Evolutionary conservation across 2,888 invertebrate species (phyloP), one percentile per base, ranked within the genome.

Genomic region (Nomada hirtipes): DNA sequence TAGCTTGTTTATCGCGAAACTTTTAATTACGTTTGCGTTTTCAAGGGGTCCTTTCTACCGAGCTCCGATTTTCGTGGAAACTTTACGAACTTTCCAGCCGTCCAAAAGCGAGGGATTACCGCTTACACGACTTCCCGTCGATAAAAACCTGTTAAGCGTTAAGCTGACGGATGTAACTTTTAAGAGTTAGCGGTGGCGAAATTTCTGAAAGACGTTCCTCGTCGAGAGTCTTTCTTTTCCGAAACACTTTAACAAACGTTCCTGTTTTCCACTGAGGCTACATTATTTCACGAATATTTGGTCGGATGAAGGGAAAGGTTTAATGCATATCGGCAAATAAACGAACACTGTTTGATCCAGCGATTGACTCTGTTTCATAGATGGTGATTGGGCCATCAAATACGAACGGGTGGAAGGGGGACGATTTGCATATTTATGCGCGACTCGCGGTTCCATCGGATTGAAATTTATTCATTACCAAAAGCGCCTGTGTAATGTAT

Each of bases 21-120:
- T 80, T 79, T 80, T 80, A 80, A 80, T 80, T 80, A 67, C 80
- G 79, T 79, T 71, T 65, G 42, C 72, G 61, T 47, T 55, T 70
- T 57, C 68, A 13, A 18, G 4, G 2, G 15, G 13, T 4, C 36
- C 20, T 18, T n/a, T 18, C 57, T 50, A 11, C 18, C 29, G 2
- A 67, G n/a, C 36, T 26, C 70, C 65, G 79, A 79, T 79, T 79
- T 80, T 79, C 79, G 61, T 71, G 55, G 80, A 52, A 79, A 79
- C 65, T 79, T 67, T 23, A 57, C 52, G n/a, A 80, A 80, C 81
- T 72, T 20, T 26, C 47, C 20, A 4, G 47, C 18, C 60, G 57
- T 53, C 29, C 53, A 70, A 65, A 36, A 42, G 65, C 42, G 53
- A 52, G 64, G 60, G 81, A 67, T 64, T 61, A 72, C 72, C 71